Percentiles rank a stretch among this genome's conserved stretches.
Conservation (phyloP, 2,113 vertebrate genomes). For the Upupa epops region DNA sequence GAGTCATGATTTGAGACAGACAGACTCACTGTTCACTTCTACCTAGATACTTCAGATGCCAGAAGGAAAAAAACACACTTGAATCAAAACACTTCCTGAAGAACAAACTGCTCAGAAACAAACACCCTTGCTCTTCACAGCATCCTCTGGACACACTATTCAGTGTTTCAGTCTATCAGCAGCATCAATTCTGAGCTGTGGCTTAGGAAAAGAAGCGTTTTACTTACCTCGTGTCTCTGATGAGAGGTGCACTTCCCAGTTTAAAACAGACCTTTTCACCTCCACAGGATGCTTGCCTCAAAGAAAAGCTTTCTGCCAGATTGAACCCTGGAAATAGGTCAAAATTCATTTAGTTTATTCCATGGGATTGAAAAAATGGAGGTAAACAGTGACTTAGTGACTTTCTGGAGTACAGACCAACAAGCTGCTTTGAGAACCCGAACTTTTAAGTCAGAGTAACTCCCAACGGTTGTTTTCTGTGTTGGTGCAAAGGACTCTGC, state of each 20-base stretch:
- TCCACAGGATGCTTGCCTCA: conserved; percentile 81
- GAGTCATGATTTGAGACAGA: neutral
- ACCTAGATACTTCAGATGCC: neutral
- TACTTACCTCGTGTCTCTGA: conserved; percentile 81
- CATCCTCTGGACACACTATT: neutral
- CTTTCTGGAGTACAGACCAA: neutral
- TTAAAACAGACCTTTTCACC: conserved; percentile 85
- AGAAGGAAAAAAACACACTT: neutral
- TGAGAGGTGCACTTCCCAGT: conserved; percentile 86
- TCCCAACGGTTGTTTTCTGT: neutral
- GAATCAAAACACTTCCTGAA: neutral
- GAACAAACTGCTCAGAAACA: neutral
- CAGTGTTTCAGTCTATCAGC: neutral
- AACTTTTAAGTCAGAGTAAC: neutral
- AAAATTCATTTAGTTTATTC: neutral
- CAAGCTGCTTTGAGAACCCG: neutral
- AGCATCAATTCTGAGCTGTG: neutral
- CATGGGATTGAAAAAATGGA: neutral
- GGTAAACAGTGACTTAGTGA: neutral
- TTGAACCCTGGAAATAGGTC: conserved; percentile 85
- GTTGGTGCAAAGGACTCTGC: neutral
- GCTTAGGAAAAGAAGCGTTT: neutral
- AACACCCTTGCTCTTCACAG: neutral
- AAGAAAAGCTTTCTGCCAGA: conserved; percentile 89
- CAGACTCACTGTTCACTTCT: neutral